These are phyloP conservation scores for Epiblema foenella DNA, from an alignment of 2,888 invertebrate genomes.

Conservation along the genomic window DNA sequence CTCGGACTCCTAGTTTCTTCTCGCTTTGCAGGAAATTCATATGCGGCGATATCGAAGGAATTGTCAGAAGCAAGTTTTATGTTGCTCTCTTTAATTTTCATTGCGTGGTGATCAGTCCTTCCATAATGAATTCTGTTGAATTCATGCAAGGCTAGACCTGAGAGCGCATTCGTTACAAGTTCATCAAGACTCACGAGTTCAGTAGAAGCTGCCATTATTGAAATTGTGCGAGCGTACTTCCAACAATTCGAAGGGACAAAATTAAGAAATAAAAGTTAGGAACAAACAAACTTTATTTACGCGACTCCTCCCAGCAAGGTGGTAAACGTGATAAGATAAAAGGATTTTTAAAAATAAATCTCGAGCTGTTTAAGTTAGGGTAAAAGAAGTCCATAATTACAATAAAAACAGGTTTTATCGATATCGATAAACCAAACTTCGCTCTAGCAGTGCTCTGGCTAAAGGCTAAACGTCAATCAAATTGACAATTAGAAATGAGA, in stretches of 20 bases:
- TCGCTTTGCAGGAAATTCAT: constrained; percentile 86
- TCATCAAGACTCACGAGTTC: constrained; percentile 70
- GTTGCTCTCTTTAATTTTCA: constrained; percentile 82
- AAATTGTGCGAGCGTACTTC: neutral
- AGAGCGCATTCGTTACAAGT: constrained; percentile 59
- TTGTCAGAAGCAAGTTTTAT: constrained; percentile 76
- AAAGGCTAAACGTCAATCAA: neutral
- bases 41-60: constrained; percentile 91
- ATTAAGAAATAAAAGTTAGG: constrained; percentile 10
- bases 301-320: constrained; percentile 3
- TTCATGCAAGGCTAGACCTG: constrained; percentile 84
- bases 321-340: neutral
- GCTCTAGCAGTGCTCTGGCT: neutral
- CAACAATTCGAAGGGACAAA: neutral
- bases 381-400: neutral
- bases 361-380: constrained; percentile 6
- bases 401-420: no score
- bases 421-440: neutral
- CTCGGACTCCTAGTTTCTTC: constrained; percentile 90
- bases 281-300: constrained; percentile 23
- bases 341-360: neutral
- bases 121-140: constrained; percentile 93
- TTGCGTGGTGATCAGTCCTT: constrained; percentile 81
- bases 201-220: constrained; percentile 55
- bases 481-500: constrained; percentile 3